These are phyloP conservation scores for Sarcophaga bullata DNA, from an alignment of 1,140 invertebrate genomes.

Conservation along the genomic window DNA sequence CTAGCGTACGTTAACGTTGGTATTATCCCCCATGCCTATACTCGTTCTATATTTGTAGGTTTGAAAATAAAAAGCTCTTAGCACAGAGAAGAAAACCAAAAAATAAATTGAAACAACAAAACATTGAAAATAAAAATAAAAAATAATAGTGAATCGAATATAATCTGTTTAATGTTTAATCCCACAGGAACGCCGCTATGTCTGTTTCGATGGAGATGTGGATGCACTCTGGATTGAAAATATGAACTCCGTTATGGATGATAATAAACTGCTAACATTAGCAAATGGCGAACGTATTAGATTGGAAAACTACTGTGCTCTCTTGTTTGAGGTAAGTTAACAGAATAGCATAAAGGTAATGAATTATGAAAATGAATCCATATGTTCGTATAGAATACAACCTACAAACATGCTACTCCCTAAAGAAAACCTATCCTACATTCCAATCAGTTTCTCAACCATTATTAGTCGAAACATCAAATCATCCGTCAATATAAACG, in stretches of 20 bases:
- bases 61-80: not conserved
- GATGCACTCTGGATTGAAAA: constrained; percentile 95
- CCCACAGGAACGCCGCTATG: constrained; percentile 78
- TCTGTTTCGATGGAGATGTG: constrained; percentile 92
- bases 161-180: constrained; percentile 46
- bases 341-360: not conserved
- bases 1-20: not conserved
- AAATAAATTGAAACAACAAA: not conserved
- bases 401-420: too few species aligned
- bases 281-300: constrained; percentile 91
- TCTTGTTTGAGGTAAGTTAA: constrained; percentile 83
- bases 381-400: too few species aligned
- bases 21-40: not conserved
- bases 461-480: too few species aligned
- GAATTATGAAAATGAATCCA: too few species aligned
- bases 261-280: constrained; percentile 88
- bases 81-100: not conserved
- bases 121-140: not conserved
- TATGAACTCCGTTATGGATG: constrained; percentile 97
- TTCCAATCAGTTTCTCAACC: too few species aligned
- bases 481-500: too few species aligned
- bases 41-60: not conserved
- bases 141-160: constrained; percentile 35
- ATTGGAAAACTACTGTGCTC: constrained; percentile 80
- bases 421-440: too few species aligned